Base-by-base conservation (phyloP, 2,797 vertebrate genomes). In the Pogoniulus pusillus region DNA sequence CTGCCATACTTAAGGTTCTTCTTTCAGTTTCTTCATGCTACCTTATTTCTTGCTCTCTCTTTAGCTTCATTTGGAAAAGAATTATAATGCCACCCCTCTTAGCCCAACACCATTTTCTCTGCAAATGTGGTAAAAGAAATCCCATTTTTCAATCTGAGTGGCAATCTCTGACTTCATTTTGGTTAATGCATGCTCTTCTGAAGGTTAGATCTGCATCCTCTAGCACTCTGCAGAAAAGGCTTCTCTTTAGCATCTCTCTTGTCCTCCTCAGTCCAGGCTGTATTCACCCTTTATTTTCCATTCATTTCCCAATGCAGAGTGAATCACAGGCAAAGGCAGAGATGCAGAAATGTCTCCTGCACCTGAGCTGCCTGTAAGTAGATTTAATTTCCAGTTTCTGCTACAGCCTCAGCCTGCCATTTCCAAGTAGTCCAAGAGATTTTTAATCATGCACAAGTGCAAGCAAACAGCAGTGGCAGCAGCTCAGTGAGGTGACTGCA, bases 261-360 rank as follows among this genome's bases (percentile, higher is more conserved):
- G 9, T 82, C 49, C 53, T 66, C 24, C 30, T 13, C 3, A 7
- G 57, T 58, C 43, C 20, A 20, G 59, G 49, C 45, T 90, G n/a
- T 32, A 43, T 34, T 5, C 12, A 91, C 35, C 29, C 12, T 91
- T 69, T 55, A 59, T 63, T 49, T 94, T 71, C 71, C 78, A 8
- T 74, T 91, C 75, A 49, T 59, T 62, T 85, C 63, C 58, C 54
- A 55, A 19, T 5, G 27, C 53, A 58, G 20, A 10, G 59, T 80
- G 77, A 95, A 70, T 80, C 77, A 81, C 39, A 55, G 55, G 49
- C 73, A 70, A 83, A 92, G 58, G 69, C 78, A 88, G 66, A 69
- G 45, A 53, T 6, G 6, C 16, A 23, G 58, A 74, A 87, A 35
- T 6, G 0, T 60, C 69, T 60, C 62, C 24, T 85, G 64, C 54